These are phyloP conservation scores for Philereme vetulata DNA, from an alignment of 2,888 invertebrate species.

Conservation along the genomic window DNA sequence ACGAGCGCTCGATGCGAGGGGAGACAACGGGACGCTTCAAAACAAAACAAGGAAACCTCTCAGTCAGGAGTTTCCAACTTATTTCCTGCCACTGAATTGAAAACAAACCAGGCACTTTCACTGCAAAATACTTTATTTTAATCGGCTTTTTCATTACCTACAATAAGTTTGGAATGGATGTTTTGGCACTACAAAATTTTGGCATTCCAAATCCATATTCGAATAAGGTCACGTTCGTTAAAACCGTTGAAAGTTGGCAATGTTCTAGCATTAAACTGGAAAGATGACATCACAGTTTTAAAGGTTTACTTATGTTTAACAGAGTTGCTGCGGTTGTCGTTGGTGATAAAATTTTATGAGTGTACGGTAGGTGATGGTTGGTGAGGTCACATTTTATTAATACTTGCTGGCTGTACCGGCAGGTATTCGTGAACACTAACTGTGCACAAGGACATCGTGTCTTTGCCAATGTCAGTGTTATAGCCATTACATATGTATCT, in stretches of 20 bases:
- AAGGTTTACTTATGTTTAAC: conserved; percentile 42
- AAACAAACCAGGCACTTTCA: conserved; percentile 36
- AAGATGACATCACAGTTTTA: conserved; percentile 57
- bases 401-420: conserved; percentile 24
- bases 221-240: conserved; percentile 38
- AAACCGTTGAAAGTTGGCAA: conserved; percentile 42
- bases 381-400: conserved; percentile 39
- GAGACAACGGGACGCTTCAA: conserved; percentile 58
- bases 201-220: conserved; percentile 25
- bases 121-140: conserved; percentile 7
- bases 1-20: conserved; percentile 64
- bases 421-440: conserved; percentile 42
- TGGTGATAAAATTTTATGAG: conserved; percentile 60
- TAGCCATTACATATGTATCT: conserved; percentile 24
- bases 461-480: conserved; percentile 44
- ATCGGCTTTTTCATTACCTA: not conserved
- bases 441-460: conserved; percentile 40
- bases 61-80: conserved; percentile 58
- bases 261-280: conserved; percentile 41
- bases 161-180: not conserved
- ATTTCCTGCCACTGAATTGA: conserved; percentile 42
- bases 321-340: conserved; percentile 45
- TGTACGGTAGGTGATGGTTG: conserved; percentile 46
- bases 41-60: conserved; percentile 72
- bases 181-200: conserved; percentile 20